Evolutionary conservation across 2,113 vertebrate species (phyloP).

Genomic region (Pogona vitticeps): DNA sequence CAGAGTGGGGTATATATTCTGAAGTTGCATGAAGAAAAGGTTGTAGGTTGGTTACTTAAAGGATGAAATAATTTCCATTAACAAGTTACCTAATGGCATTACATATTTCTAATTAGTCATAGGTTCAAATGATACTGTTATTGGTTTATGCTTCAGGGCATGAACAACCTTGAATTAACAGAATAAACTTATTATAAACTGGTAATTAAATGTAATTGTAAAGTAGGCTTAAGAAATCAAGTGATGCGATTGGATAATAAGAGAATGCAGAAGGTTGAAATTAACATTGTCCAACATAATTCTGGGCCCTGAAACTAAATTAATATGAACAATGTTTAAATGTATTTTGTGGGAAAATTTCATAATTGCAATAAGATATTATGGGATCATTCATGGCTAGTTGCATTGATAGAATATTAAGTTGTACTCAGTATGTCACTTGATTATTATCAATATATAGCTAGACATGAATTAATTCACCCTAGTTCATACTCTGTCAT

Average conservation of each 20-base stretch:
- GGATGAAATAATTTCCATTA: constrained; percentile 66
- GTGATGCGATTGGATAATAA: constrained; percentile 73
- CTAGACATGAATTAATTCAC: constrained; percentile 23
- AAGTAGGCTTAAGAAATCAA: constrained; percentile 68
- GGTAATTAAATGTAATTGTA: constrained; percentile 78
- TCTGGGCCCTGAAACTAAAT: constrained; percentile 73
- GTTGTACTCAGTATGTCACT: constrained; percentile 41
- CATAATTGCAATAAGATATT: constrained; percentile 62
- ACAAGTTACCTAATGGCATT: constrained; percentile 53
- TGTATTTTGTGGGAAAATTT: constrained; percentile 74
- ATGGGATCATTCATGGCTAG: constrained; percentile 58
- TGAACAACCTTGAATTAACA: constrained; percentile 72
- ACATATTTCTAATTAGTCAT: constrained; percentile 67
- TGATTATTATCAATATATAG: constrained; percentile 43
- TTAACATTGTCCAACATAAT: constrained; percentile 72
- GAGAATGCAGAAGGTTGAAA: constrained; percentile 68
- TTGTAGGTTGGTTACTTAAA: constrained; percentile 46
- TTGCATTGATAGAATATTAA: constrained; percentile 66
- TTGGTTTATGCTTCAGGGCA: constrained; percentile 70
- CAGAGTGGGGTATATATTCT: neutral
- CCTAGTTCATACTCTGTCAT: neutral
- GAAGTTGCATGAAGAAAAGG: constrained; percentile 7
- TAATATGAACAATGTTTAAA: constrained; percentile 67
- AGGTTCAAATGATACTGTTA: constrained; percentile 67
- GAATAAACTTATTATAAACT: constrained; percentile 78